Percentiles rank a stretch among this genome's conserved stretches.
Evolutionary conservation across 2,797 vertebrate genomes (phyloP).

Genomic region (Cuniculus paca): DNA sequence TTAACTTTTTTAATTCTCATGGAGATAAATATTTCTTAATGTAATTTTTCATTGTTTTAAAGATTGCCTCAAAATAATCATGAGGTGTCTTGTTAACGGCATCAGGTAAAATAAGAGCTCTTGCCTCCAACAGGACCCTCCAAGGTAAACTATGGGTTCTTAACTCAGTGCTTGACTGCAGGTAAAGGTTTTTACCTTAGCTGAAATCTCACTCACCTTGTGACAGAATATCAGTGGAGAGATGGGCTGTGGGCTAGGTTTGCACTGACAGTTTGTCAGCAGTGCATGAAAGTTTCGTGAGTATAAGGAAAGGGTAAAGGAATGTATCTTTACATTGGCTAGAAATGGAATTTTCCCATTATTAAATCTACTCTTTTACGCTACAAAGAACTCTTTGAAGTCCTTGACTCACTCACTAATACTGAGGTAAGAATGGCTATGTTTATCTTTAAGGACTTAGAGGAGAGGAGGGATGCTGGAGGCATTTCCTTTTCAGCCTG

Average conservation of each 20-base stretch:
- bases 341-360: constrained; percentile 10
- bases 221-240: constrained; percentile 16
- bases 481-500: not conserved
- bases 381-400: constrained; percentile 38
- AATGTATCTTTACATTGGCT: constrained; percentile 3
- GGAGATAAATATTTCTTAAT: constrained; percentile 31
- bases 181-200: constrained; percentile 7
- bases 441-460: constrained; percentile 24
- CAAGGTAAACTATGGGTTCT: not conserved
- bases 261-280: constrained; percentile 55
- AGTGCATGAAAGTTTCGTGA: not conserved
- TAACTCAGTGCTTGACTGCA: not conserved
- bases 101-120: not conserved
- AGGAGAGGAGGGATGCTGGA: not conserved
- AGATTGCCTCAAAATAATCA: not conserved
- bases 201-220: not conserved
- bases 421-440: not conserved
- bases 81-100: not conserved
- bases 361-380: constrained; percentile 58
- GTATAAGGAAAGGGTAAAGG: constrained; percentile 38
- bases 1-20: not conserved
- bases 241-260: constrained; percentile 24
- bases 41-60: not conserved
- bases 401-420: constrained; percentile 52
- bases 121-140: not conserved